Conservation (phyloP, 2,888 invertebrate genomes). For the Pandemis corylana region DNA sequence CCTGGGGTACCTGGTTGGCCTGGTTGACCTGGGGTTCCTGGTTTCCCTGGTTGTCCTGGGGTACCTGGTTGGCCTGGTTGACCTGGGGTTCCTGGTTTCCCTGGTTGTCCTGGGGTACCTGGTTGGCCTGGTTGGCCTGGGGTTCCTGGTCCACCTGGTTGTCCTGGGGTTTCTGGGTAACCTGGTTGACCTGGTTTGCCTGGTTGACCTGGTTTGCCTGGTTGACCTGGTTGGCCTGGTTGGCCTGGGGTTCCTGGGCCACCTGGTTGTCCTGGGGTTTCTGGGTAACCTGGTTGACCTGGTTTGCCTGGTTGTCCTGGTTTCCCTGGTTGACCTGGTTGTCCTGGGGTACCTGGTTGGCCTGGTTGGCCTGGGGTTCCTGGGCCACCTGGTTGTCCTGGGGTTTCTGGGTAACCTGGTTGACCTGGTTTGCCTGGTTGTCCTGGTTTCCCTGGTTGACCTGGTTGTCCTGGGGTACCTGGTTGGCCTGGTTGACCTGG, state of each 20-base stretch:
- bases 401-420: neutral
- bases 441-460: neutral
- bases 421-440: neutral
- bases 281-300: neutral
- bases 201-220: neutral
- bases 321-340: neutral
- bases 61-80: no score
- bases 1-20: neutral
- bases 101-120: neutral
- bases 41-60: no score
- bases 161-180: neutral
- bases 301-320: neutral
- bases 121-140: conserved; percentile 5
- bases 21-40: no score
- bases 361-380: neutral
- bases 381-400: neutral
- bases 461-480: neutral
- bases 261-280: neutral
- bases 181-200: neutral
- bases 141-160: neutral
- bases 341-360: neutral
- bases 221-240: neutral
- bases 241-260: neutral
- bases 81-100: neutral
- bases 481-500: neutral